A percentile compares a stretch with the other conserved stretches of the same genome.
phyloP scores from a whole-genome alignment of 2,113 vertebrate genomes.

The Caranx melampygus region DNA sequence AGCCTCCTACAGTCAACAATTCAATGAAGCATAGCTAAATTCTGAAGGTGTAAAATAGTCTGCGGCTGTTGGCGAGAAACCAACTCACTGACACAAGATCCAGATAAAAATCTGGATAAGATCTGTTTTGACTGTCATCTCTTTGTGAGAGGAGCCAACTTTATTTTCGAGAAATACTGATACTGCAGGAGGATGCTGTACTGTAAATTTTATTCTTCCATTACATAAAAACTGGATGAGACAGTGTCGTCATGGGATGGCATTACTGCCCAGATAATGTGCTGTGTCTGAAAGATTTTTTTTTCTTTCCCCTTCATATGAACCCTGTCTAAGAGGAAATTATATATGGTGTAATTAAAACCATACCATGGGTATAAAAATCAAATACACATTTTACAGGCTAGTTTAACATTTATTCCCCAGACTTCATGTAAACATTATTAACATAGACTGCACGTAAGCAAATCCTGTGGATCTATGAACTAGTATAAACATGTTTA shows the following conservation, averaged over 20 bases:
- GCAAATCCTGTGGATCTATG: not conserved
- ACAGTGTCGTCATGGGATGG: not conserved
- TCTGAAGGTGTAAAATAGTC: conserved; percentile 32
- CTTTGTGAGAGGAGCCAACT: conserved; percentile 2
- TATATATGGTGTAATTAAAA: conserved; percentile 1
- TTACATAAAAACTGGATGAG: not conserved
- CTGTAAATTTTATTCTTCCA: not conserved
- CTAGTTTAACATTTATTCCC: not conserved
- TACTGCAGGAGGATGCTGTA: not conserved
- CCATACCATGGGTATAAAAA: not conserved
- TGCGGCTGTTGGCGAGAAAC: conserved; percentile 19
- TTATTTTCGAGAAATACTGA: not conserved
- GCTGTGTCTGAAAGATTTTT: not conserved
- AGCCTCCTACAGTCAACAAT: conserved; percentile 12
- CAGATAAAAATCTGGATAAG: conserved; percentile 22
- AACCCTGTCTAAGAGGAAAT: not conserved
- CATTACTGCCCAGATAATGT: not conserved
- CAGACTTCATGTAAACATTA: conserved; percentile 1
- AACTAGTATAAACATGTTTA: conserved; percentile 16
- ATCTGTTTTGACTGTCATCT: conserved; percentile 18
- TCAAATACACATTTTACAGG: conserved; percentile 10
- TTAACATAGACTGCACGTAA: not conserved
- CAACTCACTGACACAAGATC: conserved; percentile 16
- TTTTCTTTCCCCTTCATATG: not conserved
- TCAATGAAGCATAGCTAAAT: conserved; percentile 30